Percentiles rank a stretch among this genome's conserved stretches.
phyloP scores from a whole-genome alignment of 2,888 invertebrate species.

The Argynnis bischoffii region DNA sequence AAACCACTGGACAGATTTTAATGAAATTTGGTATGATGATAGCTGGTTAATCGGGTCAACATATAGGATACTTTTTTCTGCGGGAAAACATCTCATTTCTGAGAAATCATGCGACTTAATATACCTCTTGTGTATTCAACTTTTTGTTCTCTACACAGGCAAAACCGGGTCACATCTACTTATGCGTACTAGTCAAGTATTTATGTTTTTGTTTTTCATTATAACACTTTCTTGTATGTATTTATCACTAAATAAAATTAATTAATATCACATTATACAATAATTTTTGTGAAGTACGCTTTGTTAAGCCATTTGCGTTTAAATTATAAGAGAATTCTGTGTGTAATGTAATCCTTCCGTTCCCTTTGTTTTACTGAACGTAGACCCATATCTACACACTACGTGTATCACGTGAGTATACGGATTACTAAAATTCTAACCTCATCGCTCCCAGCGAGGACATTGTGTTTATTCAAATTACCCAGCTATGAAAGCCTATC shows the following conservation, averaged over 20 bases:
- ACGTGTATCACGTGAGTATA: conserved; percentile 8
- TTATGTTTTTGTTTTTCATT: too few relatives aligned
- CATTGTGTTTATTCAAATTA: conserved; percentile 19
- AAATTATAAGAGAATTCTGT: not conserved
- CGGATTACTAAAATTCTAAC: conserved; percentile 16
- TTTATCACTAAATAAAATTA: not conserved
- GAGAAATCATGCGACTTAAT: not conserved
- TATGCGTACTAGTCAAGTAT: not conserved
- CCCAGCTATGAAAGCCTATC: conserved; percentile 9
- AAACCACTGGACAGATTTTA: too few relatives aligned
- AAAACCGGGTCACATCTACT: conserved; percentile 1
- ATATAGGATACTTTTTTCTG: too few relatives aligned
- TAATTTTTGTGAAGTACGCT: too few relatives aligned
- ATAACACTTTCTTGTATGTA: not conserved
- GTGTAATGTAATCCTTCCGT: conserved; percentile 2
- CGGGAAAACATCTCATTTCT: too few relatives aligned
- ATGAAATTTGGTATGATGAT: too few relatives aligned
- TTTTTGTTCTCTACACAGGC: conserved; percentile 5
- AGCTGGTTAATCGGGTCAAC: too few relatives aligned
- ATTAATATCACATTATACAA: not conserved
- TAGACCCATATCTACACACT: not conserved
- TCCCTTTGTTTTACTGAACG: not conserved
- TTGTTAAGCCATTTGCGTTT: too few relatives aligned
- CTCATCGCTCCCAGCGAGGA: conserved; percentile 19
- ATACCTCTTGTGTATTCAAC: conserved; percentile 3